Base-by-base conservation (phyloP, 1,140 invertebrate species). In the Neocloeon triangulifer region DNA sequence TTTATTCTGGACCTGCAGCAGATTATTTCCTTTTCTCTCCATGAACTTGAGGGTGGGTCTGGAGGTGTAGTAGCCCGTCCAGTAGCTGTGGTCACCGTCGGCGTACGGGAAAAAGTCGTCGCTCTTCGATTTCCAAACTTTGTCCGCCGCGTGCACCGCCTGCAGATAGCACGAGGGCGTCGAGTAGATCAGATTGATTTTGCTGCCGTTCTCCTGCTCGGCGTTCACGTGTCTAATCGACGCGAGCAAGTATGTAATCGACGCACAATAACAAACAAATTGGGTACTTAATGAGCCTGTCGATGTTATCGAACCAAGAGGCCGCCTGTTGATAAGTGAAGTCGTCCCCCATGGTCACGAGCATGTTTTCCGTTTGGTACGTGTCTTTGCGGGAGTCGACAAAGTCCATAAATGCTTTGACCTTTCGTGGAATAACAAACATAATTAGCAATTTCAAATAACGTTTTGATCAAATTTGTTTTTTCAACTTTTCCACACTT, bases 1-100 rank as follows among this genome's bases (percentile, higher is more conserved):
- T n/a, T n/a, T n/a, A n/a, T n/a, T n/a, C n/a, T n/a, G 9, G n/a
- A 23, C 42, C 35, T 54, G 56, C 4, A 64, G 44, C 30, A 62
- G 56, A 40, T 56, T 59, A 33, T 61, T 62, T 4, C 52, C 49
- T 34, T 51, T 35, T 21, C 63, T 44, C 9, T 56, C 53, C 19
- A 40, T 36, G 16, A 50, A 44, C 38, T 66, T 66, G 1, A 63
- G 43, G 10, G 59, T 47, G 12, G 61, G 46, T 34, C 59, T 41
- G 23, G 64, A 69, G n/a, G 64, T 68, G 41, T 68, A 73, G 43
- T 68, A 74, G 2, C 69, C 71, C 12, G 66, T 68, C 71, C 69
- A 74, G 42, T 61, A 71, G 3, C 53, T 49, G 44, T 73, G 59
- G 5, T 51, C 46, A 30, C 51, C 43, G 37, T 52, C 50, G 5